phyloP scores from a whole-genome alignment of 1,140 invertebrate genomes.

The Macrobrachium nipponense region DNA sequence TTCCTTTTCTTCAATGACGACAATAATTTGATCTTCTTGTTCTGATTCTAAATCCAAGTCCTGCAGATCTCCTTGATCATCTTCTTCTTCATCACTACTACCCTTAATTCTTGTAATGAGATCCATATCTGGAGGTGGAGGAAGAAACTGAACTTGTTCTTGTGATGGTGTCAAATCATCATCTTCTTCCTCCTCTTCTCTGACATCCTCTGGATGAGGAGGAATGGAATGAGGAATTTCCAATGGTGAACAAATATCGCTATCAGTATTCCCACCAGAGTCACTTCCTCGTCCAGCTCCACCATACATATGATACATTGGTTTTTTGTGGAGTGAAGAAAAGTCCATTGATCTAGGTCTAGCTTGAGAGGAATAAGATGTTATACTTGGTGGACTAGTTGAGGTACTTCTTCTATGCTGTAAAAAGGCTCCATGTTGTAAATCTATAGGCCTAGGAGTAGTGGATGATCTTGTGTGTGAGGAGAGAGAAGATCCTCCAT shows the following conservation, averaged over 20 bases:
- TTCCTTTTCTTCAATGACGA: constrained; percentile 61
- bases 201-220: constrained; percentile 71
- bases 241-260: constrained; percentile 63
- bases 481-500: constrained; percentile 63
- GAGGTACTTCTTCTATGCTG: constrained; percentile 60
- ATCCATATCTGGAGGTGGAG: constrained; percentile 71
- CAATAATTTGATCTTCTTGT: constrained; percentile 63
- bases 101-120: constrained; percentile 69
- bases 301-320: constrained; percentile 59
- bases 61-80: constrained; percentile 51
- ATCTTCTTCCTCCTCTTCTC: constrained; percentile 74
- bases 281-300: constrained; percentile 61
- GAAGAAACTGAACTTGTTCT: constrained; percentile 70
- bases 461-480: constrained; percentile 63
- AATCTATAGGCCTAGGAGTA: constrained; percentile 58
- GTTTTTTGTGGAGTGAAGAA: constrained; percentile 57
- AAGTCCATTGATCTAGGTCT: constrained; percentile 61
- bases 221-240: constrained; percentile 64
- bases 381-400: constrained; percentile 60
- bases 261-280: constrained; percentile 63
- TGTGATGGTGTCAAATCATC: constrained; percentile 67
- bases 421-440: constrained; percentile 55
- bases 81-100: constrained; percentile 65
- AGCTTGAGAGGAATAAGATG: constrained; percentile 60
- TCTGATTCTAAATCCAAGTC: constrained; percentile 66